These are phyloP conservation scores for Eupithecia pulchellata DNA, from an alignment of 2,888 invertebrate species.

Conservation along the genomic window DNA sequence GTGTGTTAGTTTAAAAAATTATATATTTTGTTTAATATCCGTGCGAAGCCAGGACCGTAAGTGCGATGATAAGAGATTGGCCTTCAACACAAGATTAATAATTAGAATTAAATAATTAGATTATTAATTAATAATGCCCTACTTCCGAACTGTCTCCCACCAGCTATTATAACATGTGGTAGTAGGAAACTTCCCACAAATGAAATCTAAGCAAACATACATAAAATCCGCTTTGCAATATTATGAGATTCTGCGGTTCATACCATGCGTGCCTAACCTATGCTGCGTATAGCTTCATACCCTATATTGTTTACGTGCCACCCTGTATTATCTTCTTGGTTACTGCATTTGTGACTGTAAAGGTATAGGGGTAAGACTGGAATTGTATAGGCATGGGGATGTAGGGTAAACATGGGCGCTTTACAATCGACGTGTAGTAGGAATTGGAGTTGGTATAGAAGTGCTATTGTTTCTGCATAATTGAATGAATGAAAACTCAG, in stretches of 20 bases:
- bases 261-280: constrained; percentile 11
- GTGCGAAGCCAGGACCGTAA: no score
- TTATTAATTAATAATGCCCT: no score
- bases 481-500: not conserved
- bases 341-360: constrained; percentile 29
- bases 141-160: no score
- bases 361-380: constrained; percentile 6
- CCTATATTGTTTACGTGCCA: constrained; percentile 50
- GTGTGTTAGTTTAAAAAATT: no score
- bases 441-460: constrained; percentile 11
- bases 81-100: no score
- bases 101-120: no score
- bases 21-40: no score
- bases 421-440: constrained; percentile 27
- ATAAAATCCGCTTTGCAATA: not conserved
- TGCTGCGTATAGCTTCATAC: constrained; percentile 34
- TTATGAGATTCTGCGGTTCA: constrained; percentile 8
- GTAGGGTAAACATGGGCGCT: constrained; percentile 40
- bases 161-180: not conserved
- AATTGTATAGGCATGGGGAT: constrained; percentile 13
- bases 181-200: not conserved
- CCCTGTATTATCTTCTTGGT: constrained; percentile 37
- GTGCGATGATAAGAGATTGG: no score
- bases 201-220: constrained; percentile 2
- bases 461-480: not conserved